These are phyloP conservation scores for Muschampia staudingeri DNA, from an alignment of 2,888 invertebrate genomes.

Conservation along the genomic window DNA sequence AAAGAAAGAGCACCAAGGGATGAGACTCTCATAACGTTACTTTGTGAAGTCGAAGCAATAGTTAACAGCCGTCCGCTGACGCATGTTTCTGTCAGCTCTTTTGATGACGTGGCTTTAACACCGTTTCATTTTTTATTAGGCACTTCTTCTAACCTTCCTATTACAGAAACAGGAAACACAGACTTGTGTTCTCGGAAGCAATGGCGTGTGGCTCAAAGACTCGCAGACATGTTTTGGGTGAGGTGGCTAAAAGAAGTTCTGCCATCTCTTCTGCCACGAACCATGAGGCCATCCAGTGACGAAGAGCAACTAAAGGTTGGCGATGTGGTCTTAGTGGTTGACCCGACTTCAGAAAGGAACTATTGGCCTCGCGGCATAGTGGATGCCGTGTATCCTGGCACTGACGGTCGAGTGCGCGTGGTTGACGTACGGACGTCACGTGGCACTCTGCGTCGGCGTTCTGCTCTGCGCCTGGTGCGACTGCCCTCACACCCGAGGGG, in stretches of 20 bases:
- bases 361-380: constrained; percentile 6
- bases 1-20: constrained; percentile 2
- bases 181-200: neutral
- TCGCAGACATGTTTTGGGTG: neutral
- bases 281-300: neutral
- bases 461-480: neutral
- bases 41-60: constrained; percentile 2
- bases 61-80: constrained; percentile 6
- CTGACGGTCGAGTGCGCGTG: constrained; percentile 3
- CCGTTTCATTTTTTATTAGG: constrained; percentile 1
- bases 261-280: neutral
- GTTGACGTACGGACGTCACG: neutral
- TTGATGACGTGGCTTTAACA: neutral
- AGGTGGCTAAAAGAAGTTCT: neutral
- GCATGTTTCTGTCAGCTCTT: neutral
- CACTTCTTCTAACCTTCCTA: neutral
- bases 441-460: neutral
- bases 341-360: neutral
- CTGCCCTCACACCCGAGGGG: constrained; percentile 10
- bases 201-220: neutral
- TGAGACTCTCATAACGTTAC: neutral
- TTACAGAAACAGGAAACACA: neutral
- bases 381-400: neutral
- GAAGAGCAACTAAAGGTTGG: neutral
- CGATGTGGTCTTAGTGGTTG: neutral